Evolutionary conservation across 2,113 vertebrate genomes (phyloP).

Genomic region (Recurvirostra avosetta): DNA sequence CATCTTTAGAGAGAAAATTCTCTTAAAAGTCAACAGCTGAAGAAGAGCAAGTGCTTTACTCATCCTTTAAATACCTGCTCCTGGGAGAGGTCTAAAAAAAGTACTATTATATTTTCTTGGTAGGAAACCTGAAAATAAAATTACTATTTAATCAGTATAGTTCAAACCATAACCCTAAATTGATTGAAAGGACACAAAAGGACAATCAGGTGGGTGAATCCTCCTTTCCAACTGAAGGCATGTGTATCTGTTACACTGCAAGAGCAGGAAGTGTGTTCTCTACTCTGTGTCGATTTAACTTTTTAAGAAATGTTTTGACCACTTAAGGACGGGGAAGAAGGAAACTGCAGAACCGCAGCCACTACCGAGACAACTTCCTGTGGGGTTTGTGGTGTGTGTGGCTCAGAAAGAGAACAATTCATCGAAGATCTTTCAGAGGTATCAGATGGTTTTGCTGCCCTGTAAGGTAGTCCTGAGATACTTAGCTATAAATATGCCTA

Average conservation of each 20-base stretch:
- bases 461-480: neutral
- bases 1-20: neutral
- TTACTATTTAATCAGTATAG: neutral
- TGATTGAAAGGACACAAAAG: conserved; percentile 4
- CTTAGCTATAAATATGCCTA: neutral
- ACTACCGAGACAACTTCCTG: conserved; percentile 72
- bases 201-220: neutral
- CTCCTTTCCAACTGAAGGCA: neutral
- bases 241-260: neutral
- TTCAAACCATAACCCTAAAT: neutral
- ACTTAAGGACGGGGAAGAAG: conserved; percentile 40
- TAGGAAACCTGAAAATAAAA: conserved; percentile 24
- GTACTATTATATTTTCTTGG: neutral
- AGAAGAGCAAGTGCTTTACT: neutral
- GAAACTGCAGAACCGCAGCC: conserved; percentile 73
- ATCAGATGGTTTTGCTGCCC: neutral
- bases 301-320: conserved; percentile 54
- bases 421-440: neutral
- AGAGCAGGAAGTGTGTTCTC: conserved; percentile 23
- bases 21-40: neutral
- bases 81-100: neutral
- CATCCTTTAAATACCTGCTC: neutral
- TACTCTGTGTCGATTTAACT: conserved; percentile 19
- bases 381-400: conserved; percentile 68
- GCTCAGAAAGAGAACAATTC: conserved; percentile 26